Base-by-base conservation (phyloP, 2,113 vertebrate genomes). In the Dasyprocta punctata region DNA sequence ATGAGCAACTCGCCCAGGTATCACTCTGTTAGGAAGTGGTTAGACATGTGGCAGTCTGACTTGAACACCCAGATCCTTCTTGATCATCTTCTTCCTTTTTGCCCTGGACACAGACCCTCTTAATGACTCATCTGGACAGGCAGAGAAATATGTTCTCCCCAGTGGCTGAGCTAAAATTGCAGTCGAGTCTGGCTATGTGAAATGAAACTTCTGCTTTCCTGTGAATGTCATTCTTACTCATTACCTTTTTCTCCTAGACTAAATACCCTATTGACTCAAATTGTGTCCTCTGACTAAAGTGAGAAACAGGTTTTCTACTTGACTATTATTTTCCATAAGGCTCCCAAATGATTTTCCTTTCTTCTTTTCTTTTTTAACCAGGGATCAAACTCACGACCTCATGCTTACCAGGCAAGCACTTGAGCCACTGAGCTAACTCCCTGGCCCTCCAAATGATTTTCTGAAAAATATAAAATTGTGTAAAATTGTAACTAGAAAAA, bases 401-500 rank as follows among this genome's bases (percentile, higher is more conserved):
- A n/a, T n/a, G n/a, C n/a, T n/a, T n/a, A n/a, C n/a, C n/a, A n/a
- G n/a, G n/a, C n/a, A n/a, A n/a, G n/a, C n/a, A n/a, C n/a, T n/a
- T n/a, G n/a, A n/a, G n/a, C n/a, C n/a, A n/a, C n/a, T n/a, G n/a
- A n/a, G n/a, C n/a, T n/a, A n/a, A n/a, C n/a, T n/a, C n/a, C n/a
- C n/a, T n/a, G n/a, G n/a, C n/a, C n/a, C n/a, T n/a, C 38, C 78
- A 92, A 89, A 89, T 33, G 54, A 6, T 89, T 91, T 36, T 73
- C 44, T 44, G 41, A 92, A 84, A 77, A 33, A 69, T 84, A 77
- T 24, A 89, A 49, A 86, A 86, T 22, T 22, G 16, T 56, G 0
- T 71, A n/a, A 49, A 86, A 89, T 69, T 95, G 20, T 78, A 83
- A 67, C 14, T 92, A n/a, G 44, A 56, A 73, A 94, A 80, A 87